Conservation (phyloP, 2,797 vertebrate species). For the Gambelia wislizenii region DNA sequence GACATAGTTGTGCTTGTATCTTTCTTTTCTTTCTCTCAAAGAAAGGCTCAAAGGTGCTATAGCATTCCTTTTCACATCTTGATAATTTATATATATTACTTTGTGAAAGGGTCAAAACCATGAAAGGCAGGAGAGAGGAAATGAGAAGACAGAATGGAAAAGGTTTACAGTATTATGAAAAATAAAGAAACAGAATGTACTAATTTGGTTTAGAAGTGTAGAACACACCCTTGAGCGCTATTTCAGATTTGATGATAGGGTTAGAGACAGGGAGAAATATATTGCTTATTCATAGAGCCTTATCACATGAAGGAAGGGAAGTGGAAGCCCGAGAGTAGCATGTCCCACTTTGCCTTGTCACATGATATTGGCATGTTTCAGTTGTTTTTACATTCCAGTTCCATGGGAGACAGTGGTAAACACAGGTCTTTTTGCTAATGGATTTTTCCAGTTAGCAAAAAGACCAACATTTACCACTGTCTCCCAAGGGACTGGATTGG, state of each 20-base stretch:
- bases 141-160: neutral
- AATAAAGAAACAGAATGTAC: neutral
- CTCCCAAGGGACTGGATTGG: too few species aligned
- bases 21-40: neutral
- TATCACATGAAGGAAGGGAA: too few species aligned
- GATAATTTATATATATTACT: neutral
- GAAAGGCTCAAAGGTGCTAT: too few species aligned
- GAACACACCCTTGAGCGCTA: too few species aligned
- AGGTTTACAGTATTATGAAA: neutral
- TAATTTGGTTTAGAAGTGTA: neutral
- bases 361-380: too few species aligned
- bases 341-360: too few species aligned
- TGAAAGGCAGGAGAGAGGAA: neutral
- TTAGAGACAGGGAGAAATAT: neutral
- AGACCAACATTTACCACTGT: too few species aligned
- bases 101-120: neutral
- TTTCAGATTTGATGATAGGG: neutral
- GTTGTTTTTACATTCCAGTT: too few species aligned
- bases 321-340: too few species aligned
- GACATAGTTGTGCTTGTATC: neutral
- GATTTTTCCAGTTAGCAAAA: too few species aligned
- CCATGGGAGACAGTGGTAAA: too few species aligned
- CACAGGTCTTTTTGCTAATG: too few species aligned
- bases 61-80: neutral
- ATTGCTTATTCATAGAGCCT: neutral